These are phyloP conservation scores for Acanthococcus lagerstroemiae DNA, from an alignment of 2,888 invertebrate genomes.

Conservation along the genomic window DNA sequence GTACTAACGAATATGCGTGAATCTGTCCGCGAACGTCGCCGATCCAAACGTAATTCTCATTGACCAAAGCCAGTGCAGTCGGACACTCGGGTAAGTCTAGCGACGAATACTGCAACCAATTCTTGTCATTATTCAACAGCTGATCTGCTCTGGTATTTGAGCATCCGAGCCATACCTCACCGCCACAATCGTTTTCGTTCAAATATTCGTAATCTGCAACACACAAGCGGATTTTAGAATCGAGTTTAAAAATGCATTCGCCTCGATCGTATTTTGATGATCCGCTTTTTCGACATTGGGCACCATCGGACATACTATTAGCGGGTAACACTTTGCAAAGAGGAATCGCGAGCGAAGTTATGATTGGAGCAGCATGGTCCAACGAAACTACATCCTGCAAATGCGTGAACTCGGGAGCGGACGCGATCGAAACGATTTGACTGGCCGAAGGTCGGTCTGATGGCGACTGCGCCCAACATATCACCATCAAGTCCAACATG, in stretches of 20 bases:
- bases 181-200: slow-evolving; percentile 36
- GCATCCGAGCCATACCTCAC: slow-evolving; percentile 66
- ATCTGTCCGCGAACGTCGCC: slow-evolving; percentile 80
- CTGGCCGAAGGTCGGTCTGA: slow-evolving; percentile 83
- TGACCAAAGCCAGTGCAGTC: slow-evolving; percentile 40
- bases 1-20: slow-evolving; percentile 54
- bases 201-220: background rate
- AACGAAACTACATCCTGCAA: slow-evolving; percentile 67
- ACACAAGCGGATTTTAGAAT: too few relatives aligned
- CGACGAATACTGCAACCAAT: slow-evolving; percentile 54
- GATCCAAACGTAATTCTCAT: slow-evolving; percentile 61
- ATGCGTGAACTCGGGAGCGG: slow-evolving; percentile 88
- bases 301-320: background rate
- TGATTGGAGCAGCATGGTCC: slow-evolving; percentile 55
- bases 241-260: too few relatives aligned
- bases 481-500: slow-evolving; percentile 86
- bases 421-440: slow-evolving; percentile 83
- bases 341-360: slow-evolving; percentile 50
- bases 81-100: slow-evolving; percentile 46
- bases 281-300: too few relatives aligned
- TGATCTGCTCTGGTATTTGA: slow-evolving; percentile 57
- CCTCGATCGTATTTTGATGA: too few relatives aligned
- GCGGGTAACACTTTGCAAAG: background rate
- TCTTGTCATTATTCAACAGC: slow-evolving; percentile 48
- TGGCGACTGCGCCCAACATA: slow-evolving; percentile 81